Percentiles rank a stretch among this genome's conserved stretches.
Conservation (phyloP, 2,113 vertebrate genomes). For the Cynopterus brachyotis region DNA sequence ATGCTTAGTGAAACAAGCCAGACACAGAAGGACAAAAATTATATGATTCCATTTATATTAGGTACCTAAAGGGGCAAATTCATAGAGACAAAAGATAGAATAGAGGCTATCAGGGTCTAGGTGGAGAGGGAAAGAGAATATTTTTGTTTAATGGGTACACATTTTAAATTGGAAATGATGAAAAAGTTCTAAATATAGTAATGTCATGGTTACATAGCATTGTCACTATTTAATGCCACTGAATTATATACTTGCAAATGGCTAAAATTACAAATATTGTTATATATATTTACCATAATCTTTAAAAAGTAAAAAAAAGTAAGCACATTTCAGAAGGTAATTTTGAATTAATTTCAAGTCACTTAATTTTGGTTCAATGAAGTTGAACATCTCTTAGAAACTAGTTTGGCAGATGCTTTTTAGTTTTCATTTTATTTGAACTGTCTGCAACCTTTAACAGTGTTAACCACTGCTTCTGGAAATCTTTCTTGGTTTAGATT, state of each 20-base stretch:
- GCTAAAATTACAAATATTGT: neutral
- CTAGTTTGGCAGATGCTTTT: neutral
- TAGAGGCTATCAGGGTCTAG: neutral
- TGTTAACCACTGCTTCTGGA: neutral
- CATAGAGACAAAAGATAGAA: neutral
- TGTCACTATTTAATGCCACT: neutral
- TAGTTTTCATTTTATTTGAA: neutral
- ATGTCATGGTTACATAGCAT: neutral
- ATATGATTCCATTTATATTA: neutral
- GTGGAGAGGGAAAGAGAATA: neutral
- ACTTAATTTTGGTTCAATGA: neutral
- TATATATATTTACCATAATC: neutral
- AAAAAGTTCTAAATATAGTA: neutral
- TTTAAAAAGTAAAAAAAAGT: neutral
- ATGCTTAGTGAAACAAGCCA: neutral
- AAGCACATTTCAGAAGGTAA: neutral
- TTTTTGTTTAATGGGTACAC: neutral
- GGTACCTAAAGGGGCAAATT: neutral
- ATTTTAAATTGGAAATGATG: neutral
- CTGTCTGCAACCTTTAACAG: neutral
- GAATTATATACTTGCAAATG: neutral
- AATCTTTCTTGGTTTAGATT: neutral
- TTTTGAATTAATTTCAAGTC: too few relatives aligned
- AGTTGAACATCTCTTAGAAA: neutral
- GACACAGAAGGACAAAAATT: neutral